Percentiles rank a stretch among this genome's conserved stretches.
phyloP scores from a whole-genome alignment of 2,113 vertebrate species.

The Plotosus lineatus region DNA sequence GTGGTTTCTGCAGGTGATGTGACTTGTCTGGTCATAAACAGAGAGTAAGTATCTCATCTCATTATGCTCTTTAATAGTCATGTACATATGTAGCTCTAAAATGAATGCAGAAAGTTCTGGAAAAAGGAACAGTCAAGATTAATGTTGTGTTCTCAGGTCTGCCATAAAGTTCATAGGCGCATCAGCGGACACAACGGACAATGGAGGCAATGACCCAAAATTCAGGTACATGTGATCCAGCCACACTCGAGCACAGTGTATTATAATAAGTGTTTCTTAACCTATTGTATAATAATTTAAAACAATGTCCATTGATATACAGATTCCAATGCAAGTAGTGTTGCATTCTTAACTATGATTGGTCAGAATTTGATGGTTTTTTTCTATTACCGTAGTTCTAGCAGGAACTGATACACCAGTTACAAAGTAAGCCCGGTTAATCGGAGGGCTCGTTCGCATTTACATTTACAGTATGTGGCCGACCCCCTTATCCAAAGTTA shows the following conservation, averaged over 20 bases:
- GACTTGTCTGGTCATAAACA: slow-evolving; percentile 68
- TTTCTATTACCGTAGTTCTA: neutral
- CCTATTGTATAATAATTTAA: neutral
- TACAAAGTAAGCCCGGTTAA: neutral
- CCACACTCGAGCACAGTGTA: neutral
- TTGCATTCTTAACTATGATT: neutral
- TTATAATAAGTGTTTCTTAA: neutral
- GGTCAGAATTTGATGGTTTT: neutral
- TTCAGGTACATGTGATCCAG: too few relatives aligned
- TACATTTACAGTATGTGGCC: too few relatives aligned
- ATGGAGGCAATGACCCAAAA: neutral
- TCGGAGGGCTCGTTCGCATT: neutral
- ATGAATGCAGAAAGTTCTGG: neutral
- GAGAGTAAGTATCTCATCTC: slow-evolving; percentile 64
- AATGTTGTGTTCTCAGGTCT: slow-evolving; percentile 14
- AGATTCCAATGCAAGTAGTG: neutral
- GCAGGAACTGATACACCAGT: neutral
- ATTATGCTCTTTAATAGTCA: neutral
- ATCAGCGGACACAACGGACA: neutral
- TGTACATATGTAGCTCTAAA: neutral
- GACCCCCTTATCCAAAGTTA: too few relatives aligned
- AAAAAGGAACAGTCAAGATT: neutral
- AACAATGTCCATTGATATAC: too few relatives aligned
- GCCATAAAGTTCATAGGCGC: slow-evolving; percentile 6
- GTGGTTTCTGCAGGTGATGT: slow-evolving; percentile 65